Conservation (phyloP, 2,113 vertebrate species). For the Sturnira hondurensis region DNA sequence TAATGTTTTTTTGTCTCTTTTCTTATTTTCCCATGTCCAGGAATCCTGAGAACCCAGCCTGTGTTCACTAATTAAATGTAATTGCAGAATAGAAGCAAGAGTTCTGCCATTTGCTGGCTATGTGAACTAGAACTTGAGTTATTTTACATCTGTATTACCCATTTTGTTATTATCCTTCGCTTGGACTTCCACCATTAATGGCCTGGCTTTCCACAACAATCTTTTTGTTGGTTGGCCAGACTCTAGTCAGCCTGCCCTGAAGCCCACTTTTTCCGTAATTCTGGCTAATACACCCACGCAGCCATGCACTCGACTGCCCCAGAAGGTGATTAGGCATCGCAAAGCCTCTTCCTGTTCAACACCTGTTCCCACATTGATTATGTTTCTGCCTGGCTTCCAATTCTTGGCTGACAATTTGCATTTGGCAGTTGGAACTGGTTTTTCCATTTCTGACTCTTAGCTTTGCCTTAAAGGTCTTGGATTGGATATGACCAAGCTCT, state of each 20-base stretch:
- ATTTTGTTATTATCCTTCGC: not conserved
- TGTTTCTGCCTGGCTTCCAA: not conserved
- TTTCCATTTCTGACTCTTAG: constrained; percentile 22
- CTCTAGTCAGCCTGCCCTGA: not conserved
- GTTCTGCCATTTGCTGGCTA: not conserved
- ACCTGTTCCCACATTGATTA: not conserved
- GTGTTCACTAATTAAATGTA: not conserved
- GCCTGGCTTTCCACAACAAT: not conserved
- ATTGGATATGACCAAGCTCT: not conserved
- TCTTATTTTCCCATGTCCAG: not conserved
- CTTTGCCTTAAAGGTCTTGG: constrained; percentile 15
- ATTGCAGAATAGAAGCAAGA: not conserved
- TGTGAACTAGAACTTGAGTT: not conserved
- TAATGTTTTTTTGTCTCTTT: not conserved
- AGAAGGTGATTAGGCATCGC: not conserved
- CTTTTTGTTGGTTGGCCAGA: not conserved
- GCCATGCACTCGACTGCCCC: not conserved
- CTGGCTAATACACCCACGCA: not conserved
- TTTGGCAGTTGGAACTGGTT: not conserved
- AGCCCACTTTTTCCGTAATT: not conserved
- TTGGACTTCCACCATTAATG: not conserved
- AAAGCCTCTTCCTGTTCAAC: constrained; percentile 25
- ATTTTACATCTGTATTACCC: not conserved
- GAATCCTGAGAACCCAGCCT: not conserved
- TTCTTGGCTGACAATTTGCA: not conserved